Conservation (phyloP, 2,113 vertebrate species). For the Mormoops blainvillei region DNA sequence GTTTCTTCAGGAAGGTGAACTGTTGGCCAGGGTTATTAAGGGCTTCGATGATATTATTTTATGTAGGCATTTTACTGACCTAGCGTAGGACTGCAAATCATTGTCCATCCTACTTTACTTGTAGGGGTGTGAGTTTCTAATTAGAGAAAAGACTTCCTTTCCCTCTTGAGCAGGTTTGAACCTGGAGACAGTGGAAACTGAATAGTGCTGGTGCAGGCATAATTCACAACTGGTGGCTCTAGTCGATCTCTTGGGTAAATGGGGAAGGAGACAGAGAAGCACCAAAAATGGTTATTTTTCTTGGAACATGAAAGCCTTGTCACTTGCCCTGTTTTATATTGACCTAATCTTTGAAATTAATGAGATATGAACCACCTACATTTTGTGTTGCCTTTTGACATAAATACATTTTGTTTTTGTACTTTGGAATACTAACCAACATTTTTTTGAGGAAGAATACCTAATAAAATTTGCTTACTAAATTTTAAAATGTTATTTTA, state of each 20-base stretch:
- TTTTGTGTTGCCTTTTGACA: not conserved
- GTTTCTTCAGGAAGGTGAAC: not conserved
- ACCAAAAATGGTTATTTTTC: not conserved
- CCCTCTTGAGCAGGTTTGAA: not conserved
- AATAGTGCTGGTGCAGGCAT: not conserved
- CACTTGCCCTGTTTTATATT: not conserved
- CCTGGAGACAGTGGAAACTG: not conserved
- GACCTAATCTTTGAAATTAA: not conserved
- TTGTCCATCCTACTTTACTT: not conserved
- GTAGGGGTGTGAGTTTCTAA: not conserved
- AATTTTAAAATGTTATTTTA: not conserved
- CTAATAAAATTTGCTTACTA: not conserved
- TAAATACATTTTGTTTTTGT: not conserved
- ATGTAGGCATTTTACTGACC: not conserved
- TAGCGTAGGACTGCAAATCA: not conserved
- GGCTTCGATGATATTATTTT: not conserved
- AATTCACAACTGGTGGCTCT: rapidly evolving
- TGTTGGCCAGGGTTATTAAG: not conserved
- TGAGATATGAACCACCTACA: not conserved
- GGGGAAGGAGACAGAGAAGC: not conserved
- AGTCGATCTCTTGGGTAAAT: not conserved
- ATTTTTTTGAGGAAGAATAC: not conserved
- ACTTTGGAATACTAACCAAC: not conserved
- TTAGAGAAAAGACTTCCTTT: not conserved
- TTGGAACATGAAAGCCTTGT: not conserved